These are phyloP conservation scores for Trachelus iudaicus DNA, from an alignment of 2,888 invertebrate species.

Conservation along the genomic window DNA sequence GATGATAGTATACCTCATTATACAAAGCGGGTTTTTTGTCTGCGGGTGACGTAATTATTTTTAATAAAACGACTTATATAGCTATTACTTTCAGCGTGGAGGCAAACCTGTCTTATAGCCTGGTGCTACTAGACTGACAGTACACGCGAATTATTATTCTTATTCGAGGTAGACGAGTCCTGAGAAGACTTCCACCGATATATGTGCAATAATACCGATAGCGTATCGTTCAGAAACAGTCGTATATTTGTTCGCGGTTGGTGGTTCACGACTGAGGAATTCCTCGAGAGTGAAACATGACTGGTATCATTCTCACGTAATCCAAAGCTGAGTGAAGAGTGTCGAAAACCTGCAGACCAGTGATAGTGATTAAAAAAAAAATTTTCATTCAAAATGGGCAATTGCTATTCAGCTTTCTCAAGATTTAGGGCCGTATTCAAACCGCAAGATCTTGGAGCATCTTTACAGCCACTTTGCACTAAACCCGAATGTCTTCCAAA, in stretches of 20 bases:
- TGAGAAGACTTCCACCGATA: not conserved
- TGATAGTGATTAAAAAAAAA: not conserved
- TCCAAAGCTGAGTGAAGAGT: not conserved
- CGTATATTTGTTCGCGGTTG: not conserved
- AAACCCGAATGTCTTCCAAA: slow-evolving; percentile 56
- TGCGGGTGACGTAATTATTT: not conserved
- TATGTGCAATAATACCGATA: not conserved
- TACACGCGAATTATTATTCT: not conserved
- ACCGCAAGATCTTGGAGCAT: slow-evolving; percentile 36
- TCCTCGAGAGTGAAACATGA: not conserved
- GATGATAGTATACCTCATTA: not conserved
- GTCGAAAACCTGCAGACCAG: not conserved
- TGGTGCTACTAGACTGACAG: not conserved
- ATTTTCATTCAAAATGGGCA: slow-evolving; percentile 47
- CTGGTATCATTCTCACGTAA: not conserved
- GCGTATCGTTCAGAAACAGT: not conserved
- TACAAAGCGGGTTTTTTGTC: not conserved
- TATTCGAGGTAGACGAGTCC: not conserved
- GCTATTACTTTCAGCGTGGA: not conserved
- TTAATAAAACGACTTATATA: not conserved
- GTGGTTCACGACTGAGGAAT: not conserved
- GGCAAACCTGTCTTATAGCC: not conserved
- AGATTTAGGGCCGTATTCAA: slow-evolving; percentile 52
- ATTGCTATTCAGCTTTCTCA: slow-evolving; percentile 50
- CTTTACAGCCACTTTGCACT: slow-evolving; percentile 46